Percentiles rank a stretch among this genome's conserved stretches.
phyloP scores from a whole-genome alignment of 1,140 invertebrate genomes.

The Lanistes nyassanus region DNA sequence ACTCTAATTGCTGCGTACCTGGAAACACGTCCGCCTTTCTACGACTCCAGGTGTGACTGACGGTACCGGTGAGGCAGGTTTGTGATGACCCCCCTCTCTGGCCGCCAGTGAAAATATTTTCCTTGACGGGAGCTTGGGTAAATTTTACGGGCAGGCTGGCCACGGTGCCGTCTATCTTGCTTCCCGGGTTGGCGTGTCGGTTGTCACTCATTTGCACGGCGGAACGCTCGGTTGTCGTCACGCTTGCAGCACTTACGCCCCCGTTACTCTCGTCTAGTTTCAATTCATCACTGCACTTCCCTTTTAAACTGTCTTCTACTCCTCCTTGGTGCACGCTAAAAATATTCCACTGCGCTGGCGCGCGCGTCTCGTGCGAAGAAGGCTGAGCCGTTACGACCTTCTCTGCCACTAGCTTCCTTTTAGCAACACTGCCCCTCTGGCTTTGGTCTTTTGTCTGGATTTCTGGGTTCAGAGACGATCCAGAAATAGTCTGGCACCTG shows the following conservation, averaged over 20 bases:
- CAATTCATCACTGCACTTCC: background rate
- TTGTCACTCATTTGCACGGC: constrained; percentile 6
- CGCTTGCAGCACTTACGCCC: background rate
- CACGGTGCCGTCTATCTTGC: background rate
- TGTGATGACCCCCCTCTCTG: background rate
- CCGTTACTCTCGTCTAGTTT: background rate
- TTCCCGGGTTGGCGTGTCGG: background rate
- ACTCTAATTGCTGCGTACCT: background rate
- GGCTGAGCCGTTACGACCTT: too few relatives aligned
- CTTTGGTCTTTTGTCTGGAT: too few relatives aligned
- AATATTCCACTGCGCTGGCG: background rate
- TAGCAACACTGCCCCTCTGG: too few relatives aligned
- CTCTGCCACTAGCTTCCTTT: too few relatives aligned
- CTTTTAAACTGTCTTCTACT: background rate
- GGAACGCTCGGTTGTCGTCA: background rate
- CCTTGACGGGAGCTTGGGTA: background rate
- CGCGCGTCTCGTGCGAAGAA: too few relatives aligned
- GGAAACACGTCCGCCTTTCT: background rate
- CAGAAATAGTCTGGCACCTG: too few relatives aligned
- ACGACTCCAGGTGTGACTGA: background rate
- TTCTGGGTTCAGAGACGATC: too few relatives aligned
- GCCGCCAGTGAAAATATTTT: background rate
- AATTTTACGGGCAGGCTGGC: background rate
- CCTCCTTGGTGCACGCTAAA: background rate
- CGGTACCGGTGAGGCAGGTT: background rate